A percentile compares a stretch with the other conserved stretches of the same genome.
Conservation (phyloP, 2,888 invertebrate species). For the Acrobeloides nanus region DNA sequence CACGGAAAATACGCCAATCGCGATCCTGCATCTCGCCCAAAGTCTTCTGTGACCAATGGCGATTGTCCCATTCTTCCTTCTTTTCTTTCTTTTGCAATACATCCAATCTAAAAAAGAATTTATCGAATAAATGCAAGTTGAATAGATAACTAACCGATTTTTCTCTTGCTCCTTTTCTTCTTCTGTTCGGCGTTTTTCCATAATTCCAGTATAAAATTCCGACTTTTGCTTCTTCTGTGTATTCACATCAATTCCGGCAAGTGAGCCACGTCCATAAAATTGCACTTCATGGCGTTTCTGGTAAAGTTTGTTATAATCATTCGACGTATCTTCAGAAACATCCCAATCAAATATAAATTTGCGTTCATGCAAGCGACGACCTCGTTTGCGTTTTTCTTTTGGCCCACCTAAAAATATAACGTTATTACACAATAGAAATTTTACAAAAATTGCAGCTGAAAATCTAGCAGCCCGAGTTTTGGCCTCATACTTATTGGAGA, state of each 20-base stretch:
- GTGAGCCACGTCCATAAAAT: constrained; percentile 92
- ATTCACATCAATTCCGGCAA: constrained; percentile 96
- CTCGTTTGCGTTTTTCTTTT: constrained; percentile 58
- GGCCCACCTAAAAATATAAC: constrained; percentile 30
- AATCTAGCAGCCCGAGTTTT: too few species aligned
- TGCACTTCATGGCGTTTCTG: constrained; percentile 90
- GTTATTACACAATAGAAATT: constrained; percentile 11
- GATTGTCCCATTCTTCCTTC: constrained; percentile 95
- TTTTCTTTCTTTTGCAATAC: constrained; percentile 64
- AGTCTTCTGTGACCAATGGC: constrained; percentile 95
- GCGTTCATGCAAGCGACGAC: constrained; percentile 85
- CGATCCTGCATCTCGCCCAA: constrained; percentile 92
- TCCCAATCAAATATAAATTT: constrained; percentile 99
- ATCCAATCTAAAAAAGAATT: constrained; percentile 22
- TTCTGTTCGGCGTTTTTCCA: constrained; percentile 88
- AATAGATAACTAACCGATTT: constrained; percentile 47
- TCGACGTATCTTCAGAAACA: constrained; percentile 90
- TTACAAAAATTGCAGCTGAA: constrained; percentile 1
- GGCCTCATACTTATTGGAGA: too few species aligned
- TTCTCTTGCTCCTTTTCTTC: constrained; percentile 94
- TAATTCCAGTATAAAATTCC: constrained; percentile 87
- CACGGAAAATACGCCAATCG: constrained; percentile 98
- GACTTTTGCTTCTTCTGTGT: constrained; percentile 68
- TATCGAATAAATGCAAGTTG: too few species aligned
- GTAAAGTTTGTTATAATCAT: constrained; percentile 91